Conservation (phyloP, 64 coral and sea anemone species). For the Dendrophyllia cribrosa region DNA sequence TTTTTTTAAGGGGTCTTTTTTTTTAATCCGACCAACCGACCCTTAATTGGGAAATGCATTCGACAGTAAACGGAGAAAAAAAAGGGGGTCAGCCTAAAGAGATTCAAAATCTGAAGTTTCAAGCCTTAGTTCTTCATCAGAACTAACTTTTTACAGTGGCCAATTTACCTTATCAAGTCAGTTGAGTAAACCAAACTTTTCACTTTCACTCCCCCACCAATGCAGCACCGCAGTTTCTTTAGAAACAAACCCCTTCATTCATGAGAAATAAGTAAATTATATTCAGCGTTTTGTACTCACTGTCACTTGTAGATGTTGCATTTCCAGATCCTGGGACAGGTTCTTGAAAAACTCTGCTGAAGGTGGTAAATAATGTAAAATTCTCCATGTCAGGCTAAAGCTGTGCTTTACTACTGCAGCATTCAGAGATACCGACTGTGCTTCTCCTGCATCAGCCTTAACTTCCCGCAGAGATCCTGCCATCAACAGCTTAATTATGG, state of each 20-base stretch:
- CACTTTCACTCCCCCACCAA: too few relatives aligned
- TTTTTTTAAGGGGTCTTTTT: too few relatives aligned
- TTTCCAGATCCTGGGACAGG: slow-evolving; percentile 59
- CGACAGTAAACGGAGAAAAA: too few relatives aligned
- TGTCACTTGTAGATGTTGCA: slow-evolving; percentile 50
- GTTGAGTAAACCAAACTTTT: too few relatives aligned
- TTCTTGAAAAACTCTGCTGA: slow-evolving; percentile 39
- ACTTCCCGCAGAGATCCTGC: slow-evolving; percentile 81
- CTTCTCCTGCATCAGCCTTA: slow-evolving; percentile 30
- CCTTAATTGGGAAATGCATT: too few relatives aligned
- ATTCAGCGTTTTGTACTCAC: slow-evolving; percentile 12
- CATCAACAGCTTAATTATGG: slow-evolving; percentile 66
- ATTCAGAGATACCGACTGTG: slow-evolving; percentile 43
- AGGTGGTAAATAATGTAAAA: slow-evolving; percentile 78
- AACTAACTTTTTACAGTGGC: too few relatives aligned
- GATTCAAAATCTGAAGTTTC: too few relatives aligned
- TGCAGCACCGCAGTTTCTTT: too few relatives aligned
- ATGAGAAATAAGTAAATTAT: neutral
- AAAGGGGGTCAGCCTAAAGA: too few relatives aligned
- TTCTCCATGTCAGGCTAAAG: slow-evolving; percentile 71
- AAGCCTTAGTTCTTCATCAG: too few relatives aligned
- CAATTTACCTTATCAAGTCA: too few relatives aligned
- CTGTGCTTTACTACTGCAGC: slow-evolving; percentile 73
- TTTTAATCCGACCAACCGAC: too few relatives aligned
- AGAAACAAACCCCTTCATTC: neutral